phyloP scores from a whole-genome alignment of 2,113 vertebrate genomes.

The Oriolus oriolus region DNA sequence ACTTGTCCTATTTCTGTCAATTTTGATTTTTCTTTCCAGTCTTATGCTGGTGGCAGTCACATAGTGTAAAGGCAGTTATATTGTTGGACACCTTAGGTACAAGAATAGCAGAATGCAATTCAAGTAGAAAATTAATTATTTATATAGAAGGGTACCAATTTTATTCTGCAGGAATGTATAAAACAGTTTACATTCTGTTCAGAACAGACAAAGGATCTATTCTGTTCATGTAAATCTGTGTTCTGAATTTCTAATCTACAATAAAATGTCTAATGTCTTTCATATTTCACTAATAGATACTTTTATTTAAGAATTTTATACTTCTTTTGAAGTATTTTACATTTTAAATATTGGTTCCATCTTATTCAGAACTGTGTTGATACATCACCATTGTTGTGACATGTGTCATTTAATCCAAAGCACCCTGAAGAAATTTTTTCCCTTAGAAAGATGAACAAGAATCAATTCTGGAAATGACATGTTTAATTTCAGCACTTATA shows the following conservation, averaged over 20 bases:
- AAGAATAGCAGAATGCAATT: conserved; percentile 35
- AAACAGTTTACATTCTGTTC: neutral
- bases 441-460: neutral
- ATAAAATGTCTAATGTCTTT: neutral
- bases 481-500: neutral
- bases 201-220: neutral
- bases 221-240: neutral
- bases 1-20: conserved; percentile 71
- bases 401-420: neutral
- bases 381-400: neutral
- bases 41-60: conserved; percentile 49
- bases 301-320: neutral
- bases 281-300: neutral
- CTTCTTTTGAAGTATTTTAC: neutral
- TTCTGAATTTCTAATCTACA: neutral
- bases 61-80: conserved; percentile 34
- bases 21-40: conserved; percentile 62
- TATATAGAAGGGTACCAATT: neutral
- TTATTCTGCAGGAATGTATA: neutral
- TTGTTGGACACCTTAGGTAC: conserved; percentile 31
- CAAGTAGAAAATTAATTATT: conserved; percentile 37
- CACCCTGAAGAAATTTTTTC: neutral
- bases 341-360: neutral
- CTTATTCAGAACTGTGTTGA: neutral
- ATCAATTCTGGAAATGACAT: neutral